Conservation (phyloP, 2,797 vertebrate species). For the Ptychobarbus kaznakovi region DNA sequence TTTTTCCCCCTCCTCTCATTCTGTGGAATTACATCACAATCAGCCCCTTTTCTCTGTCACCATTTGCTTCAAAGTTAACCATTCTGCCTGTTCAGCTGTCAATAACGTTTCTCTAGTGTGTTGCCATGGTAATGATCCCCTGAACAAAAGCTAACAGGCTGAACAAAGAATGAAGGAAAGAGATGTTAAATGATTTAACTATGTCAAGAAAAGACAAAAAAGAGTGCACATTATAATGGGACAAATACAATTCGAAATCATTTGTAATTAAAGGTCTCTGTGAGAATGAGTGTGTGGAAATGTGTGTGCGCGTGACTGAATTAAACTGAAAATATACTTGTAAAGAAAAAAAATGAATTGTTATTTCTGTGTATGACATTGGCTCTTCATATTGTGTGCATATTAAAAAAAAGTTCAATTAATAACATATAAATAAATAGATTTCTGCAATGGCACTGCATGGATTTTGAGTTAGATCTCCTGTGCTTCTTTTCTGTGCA, state of each 20-base stretch:
- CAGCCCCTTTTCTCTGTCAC: slow-evolving; percentile 42
- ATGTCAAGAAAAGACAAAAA: slow-evolving; percentile 23
- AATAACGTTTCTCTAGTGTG: slow-evolving; percentile 33
- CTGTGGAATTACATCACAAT: slow-evolving; percentile 30
- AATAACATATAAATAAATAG: slow-evolving; percentile 53
- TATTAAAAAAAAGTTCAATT: slow-evolving; percentile 43
- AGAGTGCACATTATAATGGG: slow-evolving; percentile 32
- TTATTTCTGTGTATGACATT: slow-evolving; percentile 56
- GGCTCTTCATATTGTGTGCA: slow-evolving; percentile 60
- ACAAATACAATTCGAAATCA: slow-evolving; percentile 44
- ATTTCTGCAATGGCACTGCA: slow-evolving; percentile 38
- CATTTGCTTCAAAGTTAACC: slow-evolving; percentile 33
- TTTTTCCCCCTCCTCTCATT: slow-evolving; percentile 47
- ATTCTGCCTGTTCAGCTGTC: slow-evolving; percentile 39
- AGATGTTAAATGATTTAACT: slow-evolving; percentile 47
- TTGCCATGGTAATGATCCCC: slow-evolving; percentile 38
- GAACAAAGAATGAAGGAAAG: slow-evolving; percentile 21
- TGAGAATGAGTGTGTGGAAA: slow-evolving; percentile 22
- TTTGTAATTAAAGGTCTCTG: slow-evolving; percentile 54
- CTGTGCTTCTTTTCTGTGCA: slow-evolving; percentile 28
- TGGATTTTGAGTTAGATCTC: slow-evolving; percentile 13
- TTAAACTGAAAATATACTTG: slow-evolving; percentile 39
- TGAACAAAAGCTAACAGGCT: slow-evolving; percentile 37
- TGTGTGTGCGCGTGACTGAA: slow-evolving; percentile 6
- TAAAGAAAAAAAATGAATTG: slow-evolving; percentile 52